Evolutionary conservation across 2,888 invertebrate genomes (phyloP).

Genomic region (Ophioninae sp.): DNA sequence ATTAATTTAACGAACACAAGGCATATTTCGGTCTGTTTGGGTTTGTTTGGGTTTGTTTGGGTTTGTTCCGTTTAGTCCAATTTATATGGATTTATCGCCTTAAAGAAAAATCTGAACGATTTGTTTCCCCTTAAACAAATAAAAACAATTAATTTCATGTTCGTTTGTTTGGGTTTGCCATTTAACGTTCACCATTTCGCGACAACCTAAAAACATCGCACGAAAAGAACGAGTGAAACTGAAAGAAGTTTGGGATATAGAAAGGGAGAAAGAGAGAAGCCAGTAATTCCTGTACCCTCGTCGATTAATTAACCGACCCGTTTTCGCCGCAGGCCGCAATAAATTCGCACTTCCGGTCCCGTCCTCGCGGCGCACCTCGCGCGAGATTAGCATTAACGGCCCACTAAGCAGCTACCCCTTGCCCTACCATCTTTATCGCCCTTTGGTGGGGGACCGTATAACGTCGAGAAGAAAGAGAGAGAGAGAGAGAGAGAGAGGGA

Average conservation of each 20-base stretch:
- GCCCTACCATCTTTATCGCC: not conserved
- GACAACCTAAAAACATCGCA: slow-evolving; percentile 43
- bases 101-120: too few species aligned
- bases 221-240: not conserved
- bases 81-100: too few species aligned
- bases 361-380: not conserved
- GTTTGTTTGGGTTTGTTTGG: too few species aligned
- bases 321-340: not conserved
- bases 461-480: not conserved
- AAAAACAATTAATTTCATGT: too few species aligned
- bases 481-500: too few species aligned
- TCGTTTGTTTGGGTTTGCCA: not conserved
- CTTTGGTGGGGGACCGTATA: not conserved
- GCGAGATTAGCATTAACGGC: slow-evolving; percentile 46
- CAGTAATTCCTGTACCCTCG: not conserved
- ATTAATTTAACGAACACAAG: too few species aligned
- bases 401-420: slow-evolving; percentile 9
- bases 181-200: slow-evolving; percentile 11
- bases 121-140: too few species aligned
- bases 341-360: slow-evolving; percentile 13
- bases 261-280: not conserved
- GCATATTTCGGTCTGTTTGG: too few species aligned
- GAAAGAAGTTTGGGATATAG: not conserved
- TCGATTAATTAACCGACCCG: slow-evolving; percentile 27
- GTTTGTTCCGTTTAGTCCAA: too few species aligned